phyloP scores from a whole-genome alignment of 2,797 vertebrate genomes.

The Rhodeus uyekii region DNA sequence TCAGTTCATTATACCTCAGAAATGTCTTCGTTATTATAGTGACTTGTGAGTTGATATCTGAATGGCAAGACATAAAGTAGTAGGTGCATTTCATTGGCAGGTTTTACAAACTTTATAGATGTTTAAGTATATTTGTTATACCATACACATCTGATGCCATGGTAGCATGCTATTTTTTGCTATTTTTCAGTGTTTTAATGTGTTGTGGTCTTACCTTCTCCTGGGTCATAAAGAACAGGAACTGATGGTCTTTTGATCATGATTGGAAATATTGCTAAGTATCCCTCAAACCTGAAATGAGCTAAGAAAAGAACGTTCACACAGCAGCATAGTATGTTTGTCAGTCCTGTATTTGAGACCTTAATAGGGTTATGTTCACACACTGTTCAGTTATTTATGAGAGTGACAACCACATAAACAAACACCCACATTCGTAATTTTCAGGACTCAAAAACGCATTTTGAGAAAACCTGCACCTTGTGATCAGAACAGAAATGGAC shows the following conservation, averaged over 20 bases:
- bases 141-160: no score
- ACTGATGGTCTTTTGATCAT: slow-evolving; percentile 63
- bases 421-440: no score
- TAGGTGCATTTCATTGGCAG: background rate
- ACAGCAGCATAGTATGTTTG: no score
- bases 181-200: no score
- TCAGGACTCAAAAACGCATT: no score
- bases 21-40: slow-evolving; percentile 68
- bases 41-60: slow-evolving; percentile 75
- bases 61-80: background rate
- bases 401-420: no score
- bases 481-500: no score
- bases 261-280: slow-evolving; percentile 71
- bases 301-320: slow-evolving; percentile 66
- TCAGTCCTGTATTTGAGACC: no score
- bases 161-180: background rate
- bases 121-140: background rate
- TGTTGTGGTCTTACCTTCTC: slow-evolving; percentile 53
- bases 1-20: slow-evolving; percentile 70
- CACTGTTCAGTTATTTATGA: no score
- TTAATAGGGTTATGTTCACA: no score
- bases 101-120: background rate
- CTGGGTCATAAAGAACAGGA: slow-evolving; percentile 72
- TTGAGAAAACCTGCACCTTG: no score
- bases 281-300: slow-evolving; percentile 59